These are phyloP conservation scores for Xiphias gladius DNA, from an alignment of 2,113 vertebrate genomes.

Conservation along the genomic window DNA sequence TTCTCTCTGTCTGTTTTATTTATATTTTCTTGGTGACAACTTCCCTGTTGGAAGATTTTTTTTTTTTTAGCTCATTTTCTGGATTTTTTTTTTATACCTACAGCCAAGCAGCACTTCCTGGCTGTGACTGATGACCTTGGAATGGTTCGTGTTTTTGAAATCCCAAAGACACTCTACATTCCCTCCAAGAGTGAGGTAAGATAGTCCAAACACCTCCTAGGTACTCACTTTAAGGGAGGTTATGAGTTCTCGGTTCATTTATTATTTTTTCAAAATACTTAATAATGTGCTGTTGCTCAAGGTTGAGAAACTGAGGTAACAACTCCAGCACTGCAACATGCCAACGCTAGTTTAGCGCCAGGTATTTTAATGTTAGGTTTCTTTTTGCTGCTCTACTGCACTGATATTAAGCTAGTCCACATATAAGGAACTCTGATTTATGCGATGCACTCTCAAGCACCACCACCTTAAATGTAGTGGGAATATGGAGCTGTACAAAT, in stretches of 20 bases:
- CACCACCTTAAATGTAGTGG: too few relatives aligned
- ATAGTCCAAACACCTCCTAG: background rate
- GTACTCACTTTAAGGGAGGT: background rate
- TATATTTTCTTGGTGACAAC: background rate
- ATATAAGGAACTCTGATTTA: background rate
- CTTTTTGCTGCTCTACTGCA: background rate
- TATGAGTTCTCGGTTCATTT: background rate
- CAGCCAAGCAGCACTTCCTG: constrained; percentile 91
- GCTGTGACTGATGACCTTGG: constrained; percentile 89
- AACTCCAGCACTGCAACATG: background rate
- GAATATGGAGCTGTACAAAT: background rate
- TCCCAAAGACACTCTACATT: constrained; percentile 85
- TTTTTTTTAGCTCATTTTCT: background rate
- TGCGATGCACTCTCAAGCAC: background rate
- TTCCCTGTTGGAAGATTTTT: background rate
- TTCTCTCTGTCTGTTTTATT: background rate
- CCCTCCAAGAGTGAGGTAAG: constrained; percentile 88
- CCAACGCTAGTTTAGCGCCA: background rate
- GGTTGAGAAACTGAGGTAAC: background rate
- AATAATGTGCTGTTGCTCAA: background rate
- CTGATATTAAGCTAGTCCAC: background rate
- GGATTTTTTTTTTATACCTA: constrained; percentile 28
- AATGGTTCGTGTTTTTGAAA: constrained; percentile 88
- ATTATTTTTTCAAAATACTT: background rate
- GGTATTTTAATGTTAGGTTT: background rate